Percentiles rank a stretch among this genome's conserved stretches.
Evolutionary conservation across 2,888 invertebrate species (phyloP).

Genomic region (Lacanobia oleracea): DNA sequence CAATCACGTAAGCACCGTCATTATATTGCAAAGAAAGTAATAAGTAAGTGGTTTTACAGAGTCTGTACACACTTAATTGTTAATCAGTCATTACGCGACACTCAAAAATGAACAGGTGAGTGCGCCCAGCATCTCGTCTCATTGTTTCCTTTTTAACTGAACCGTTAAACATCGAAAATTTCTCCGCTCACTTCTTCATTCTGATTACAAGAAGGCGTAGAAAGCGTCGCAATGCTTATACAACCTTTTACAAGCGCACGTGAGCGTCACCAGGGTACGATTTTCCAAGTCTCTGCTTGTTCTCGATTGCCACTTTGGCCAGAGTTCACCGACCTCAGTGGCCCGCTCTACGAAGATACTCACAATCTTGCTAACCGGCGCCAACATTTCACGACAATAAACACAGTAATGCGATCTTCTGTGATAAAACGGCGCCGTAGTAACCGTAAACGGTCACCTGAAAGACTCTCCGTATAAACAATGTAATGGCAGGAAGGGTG

Average conservation of each 20-base stretch:
- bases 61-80: constrained; percentile 25
- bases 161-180: constrained; percentile 84
- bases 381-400: constrained; percentile 68
- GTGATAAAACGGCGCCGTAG: constrained; percentile 43
- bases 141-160: constrained; percentile 78
- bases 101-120: constrained; percentile 48
- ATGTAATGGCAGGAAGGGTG: constrained; percentile 69
- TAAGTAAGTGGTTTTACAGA: constrained; percentile 18
- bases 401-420: constrained; percentile 51
- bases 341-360: constrained; percentile 76
- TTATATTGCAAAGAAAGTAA: constrained; percentile 23
- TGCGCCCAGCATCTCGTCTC: constrained; percentile 69
- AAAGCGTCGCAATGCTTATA: constrained; percentile 86
- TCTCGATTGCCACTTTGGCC: constrained; percentile 77
- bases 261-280: constrained; percentile 74
- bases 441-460: constrained; percentile 62
- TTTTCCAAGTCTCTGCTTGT: constrained; percentile 77
- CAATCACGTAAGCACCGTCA: background rate
- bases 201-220: constrained; percentile 83
- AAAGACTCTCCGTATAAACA: constrained; percentile 56
- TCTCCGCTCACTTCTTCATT: constrained; percentile 88
- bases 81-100: constrained; percentile 38
- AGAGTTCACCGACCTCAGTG: constrained; percentile 80
- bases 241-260: constrained; percentile 81
- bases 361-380: constrained; percentile 70